These are phyloP conservation scores for Apeira syringaria DNA, from an alignment of 2,888 invertebrate genomes.

Conservation along the genomic window DNA sequence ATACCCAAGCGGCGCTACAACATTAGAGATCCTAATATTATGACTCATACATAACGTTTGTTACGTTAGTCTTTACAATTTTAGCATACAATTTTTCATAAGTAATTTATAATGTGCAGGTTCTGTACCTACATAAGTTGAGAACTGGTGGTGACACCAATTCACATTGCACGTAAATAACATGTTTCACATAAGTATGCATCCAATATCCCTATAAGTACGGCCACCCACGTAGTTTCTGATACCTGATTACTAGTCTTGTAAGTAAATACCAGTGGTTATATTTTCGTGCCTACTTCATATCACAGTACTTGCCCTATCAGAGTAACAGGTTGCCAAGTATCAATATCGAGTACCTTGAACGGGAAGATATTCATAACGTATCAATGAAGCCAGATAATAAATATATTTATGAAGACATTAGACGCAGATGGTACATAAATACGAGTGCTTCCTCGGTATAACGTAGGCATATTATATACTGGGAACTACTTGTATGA, in stretches of 20 bases:
- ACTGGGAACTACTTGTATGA: no score
- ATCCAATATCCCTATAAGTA: slow-evolving; percentile 29
- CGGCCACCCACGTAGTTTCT: slow-evolving; percentile 43
- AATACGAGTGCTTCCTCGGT: no score
- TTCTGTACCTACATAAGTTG: not conserved
- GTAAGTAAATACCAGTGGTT: slow-evolving; percentile 17
- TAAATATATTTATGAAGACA: no score
- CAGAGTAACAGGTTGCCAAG: slow-evolving; percentile 9
- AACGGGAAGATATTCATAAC: not conserved
- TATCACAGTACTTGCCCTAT: slow-evolving; percentile 19
- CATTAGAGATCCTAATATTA: no score
- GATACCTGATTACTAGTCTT: slow-evolving; percentile 16
- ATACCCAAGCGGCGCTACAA: no score
- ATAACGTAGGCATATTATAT: no score
- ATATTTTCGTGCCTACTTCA: slow-evolving; percentile 3
- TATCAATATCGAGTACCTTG: not conserved
- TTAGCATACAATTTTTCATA: no score
- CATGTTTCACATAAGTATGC: slow-evolving; percentile 39
- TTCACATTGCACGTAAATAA: slow-evolving; percentile 42
- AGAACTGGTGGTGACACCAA: slow-evolving; percentile 30
- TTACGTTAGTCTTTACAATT: no score
- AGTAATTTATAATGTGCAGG: no score
- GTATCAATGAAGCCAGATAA: not conserved
- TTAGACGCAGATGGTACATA: no score
- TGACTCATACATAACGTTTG: no score